These are phyloP conservation scores for Grapholita molesta DNA, from an alignment of 1,140 invertebrate genomes.

Conservation along the genomic window DNA sequence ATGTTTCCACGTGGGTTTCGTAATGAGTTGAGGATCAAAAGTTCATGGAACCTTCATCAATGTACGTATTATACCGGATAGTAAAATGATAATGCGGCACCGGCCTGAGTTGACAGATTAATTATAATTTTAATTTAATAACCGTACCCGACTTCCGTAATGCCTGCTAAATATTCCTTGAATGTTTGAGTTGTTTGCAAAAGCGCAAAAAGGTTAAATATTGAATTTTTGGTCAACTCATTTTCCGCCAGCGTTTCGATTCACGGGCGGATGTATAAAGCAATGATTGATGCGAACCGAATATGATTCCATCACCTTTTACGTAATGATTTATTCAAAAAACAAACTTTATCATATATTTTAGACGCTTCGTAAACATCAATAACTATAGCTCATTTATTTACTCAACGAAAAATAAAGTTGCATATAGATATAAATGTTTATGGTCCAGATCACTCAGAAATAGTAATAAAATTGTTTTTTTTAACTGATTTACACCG, in stretches of 20 bases:
- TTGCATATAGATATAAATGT: too few species aligned
- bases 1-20: neutral
- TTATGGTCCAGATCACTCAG: too few species aligned
- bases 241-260: neutral
- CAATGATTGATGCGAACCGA: neutral
- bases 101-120: conserved; percentile 6
- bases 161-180: neutral
- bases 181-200: neutral
- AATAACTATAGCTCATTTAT: too few species aligned
- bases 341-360: neutral
- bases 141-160: neutral
- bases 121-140: conserved; percentile 12
- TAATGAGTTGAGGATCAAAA: neutral
- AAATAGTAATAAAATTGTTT: too few species aligned
- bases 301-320: neutral
- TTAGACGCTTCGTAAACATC: too few species aligned
- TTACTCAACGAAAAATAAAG: too few species aligned
- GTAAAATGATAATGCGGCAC: neutral
- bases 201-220: conserved; percentile 5
- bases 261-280: neutral
- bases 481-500: too few species aligned
- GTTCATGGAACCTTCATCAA: neutral
- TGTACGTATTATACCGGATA: conserved; percentile 2
- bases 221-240: neutral
- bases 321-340: neutral